These are phyloP conservation scores for Clarias macrocephalus DNA, from an alignment of 2,113 vertebrate genomes.

Conservation along the genomic window DNA sequence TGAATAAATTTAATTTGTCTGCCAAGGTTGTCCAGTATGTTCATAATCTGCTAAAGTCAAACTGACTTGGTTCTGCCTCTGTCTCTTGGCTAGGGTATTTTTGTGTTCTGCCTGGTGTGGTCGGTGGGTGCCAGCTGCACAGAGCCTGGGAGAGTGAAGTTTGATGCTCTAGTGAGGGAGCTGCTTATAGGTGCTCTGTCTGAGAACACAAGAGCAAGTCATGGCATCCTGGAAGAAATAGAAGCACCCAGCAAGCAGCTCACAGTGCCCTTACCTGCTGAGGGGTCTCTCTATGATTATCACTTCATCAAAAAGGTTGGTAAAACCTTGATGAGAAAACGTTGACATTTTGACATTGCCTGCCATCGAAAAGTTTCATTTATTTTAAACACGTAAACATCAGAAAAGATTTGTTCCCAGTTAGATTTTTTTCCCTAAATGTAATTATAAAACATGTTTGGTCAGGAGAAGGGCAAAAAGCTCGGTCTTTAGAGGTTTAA, in stretches of 20 bases:
- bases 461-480: neutral
- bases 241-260: conserved; percentile 76
- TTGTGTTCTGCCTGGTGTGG: conserved; percentile 86
- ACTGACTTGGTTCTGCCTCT: neutral
- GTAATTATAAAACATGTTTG: no score
- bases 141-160: conserved; percentile 76
- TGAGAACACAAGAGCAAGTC: conserved; percentile 67
- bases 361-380: neutral
- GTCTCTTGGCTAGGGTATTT: conserved; percentile 76
- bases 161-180: conserved; percentile 80
- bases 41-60: neutral
- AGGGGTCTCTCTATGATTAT: conserved; percentile 84
- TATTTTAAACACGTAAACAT: neutral
- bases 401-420: neutral
- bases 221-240: conserved; percentile 70
- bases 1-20: no score
- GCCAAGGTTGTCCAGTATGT: neutral
- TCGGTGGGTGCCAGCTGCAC: conserved; percentile 86
- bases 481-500: neutral
- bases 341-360: neutral
- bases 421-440: neutral
- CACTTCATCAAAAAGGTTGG: conserved; percentile 83
- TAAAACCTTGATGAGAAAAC: neutral
- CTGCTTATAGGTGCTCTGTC: conserved; percentile 77
- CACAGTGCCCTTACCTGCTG: conserved; percentile 77